phyloP scores from a whole-genome alignment of 2,888 invertebrate genomes.

The Zhengitettix transpicula region DNA sequence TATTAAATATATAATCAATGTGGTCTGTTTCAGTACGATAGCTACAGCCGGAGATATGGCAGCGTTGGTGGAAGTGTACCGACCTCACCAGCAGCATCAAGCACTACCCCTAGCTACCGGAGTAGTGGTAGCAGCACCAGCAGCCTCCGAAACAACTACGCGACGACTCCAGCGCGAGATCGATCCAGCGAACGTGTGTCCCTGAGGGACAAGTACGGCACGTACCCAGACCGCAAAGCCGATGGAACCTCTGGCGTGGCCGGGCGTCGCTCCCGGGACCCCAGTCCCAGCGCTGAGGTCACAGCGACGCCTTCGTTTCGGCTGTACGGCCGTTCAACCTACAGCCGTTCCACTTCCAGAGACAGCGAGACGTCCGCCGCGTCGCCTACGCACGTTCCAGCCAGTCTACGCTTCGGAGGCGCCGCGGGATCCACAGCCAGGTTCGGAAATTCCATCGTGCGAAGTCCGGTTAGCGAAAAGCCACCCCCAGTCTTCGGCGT shows the following conservation, averaged over 20 bases:
- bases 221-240: constrained; percentile 4
- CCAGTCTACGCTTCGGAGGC: constrained; percentile 14
- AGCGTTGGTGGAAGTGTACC: too few species aligned
- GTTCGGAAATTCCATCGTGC: constrained; percentile 16
- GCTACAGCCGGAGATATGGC: too few species aligned
- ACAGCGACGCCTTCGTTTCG: constrained; percentile 1
- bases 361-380: constrained; percentile 7
- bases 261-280: too few species aligned
- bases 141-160: too few species aligned
- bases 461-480: constrained; percentile 17
- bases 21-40: too few species aligned
- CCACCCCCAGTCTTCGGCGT: constrained; percentile 17
- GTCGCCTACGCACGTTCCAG: constrained; percentile 6
- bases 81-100: too few species aligned
- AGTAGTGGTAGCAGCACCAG: too few species aligned
- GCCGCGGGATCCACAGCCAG: constrained; percentile 10
- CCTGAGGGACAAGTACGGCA: constrained; percentile 6
- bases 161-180: too few species aligned
- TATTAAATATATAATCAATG: too few species aligned
- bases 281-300: too few species aligned
- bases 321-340: constrained; percentile 2
- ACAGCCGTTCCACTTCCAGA: constrained; percentile 9
- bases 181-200: constrained; percentile 4
- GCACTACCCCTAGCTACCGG: too few species aligned
- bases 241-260: too few species aligned